phyloP scores from a whole-genome alignment of 2,797 vertebrate species.

The Bradypodion ventrale region DNA sequence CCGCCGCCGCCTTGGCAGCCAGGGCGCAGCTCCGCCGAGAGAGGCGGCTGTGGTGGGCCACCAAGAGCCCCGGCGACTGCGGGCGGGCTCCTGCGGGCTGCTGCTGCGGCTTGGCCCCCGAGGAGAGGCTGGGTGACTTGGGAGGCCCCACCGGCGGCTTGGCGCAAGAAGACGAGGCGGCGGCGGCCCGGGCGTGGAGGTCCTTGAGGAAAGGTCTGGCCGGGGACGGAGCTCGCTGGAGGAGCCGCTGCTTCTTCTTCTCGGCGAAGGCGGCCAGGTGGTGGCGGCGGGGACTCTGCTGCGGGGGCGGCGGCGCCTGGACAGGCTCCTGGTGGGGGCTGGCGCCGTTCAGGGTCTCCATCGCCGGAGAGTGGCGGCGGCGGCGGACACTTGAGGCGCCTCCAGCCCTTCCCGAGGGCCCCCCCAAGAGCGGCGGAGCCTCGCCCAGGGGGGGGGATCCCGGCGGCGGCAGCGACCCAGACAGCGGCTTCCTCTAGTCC shows the following conservation, averaged over 20 bases:
- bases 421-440: slow-evolving; percentile 19
- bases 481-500: slow-evolving; percentile 66
- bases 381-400: slow-evolving; percentile 17
- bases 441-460: slow-evolving; percentile 66
- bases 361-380: slow-evolving; percentile 71
- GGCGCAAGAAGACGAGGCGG: slow-evolving; percentile 50
- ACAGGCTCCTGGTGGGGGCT: slow-evolving; percentile 73
- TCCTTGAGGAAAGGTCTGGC: slow-evolving; percentile 93
- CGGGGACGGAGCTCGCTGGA: slow-evolving; percentile 89
- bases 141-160: slow-evolving; percentile 75
- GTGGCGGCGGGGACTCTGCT: slow-evolving; percentile 62
- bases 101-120: slow-evolving; percentile 71
- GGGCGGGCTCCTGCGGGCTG: slow-evolving; percentile 67
- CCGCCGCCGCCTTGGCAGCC: slow-evolving; percentile 78
- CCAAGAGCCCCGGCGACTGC: slow-evolving; percentile 70
- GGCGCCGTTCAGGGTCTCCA: slow-evolving; percentile 87
- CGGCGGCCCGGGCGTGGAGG: slow-evolving; percentile 80
- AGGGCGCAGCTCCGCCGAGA: slow-evolving; percentile 80
- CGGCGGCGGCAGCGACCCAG: slow-evolving; percentile 49
- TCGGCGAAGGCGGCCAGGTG: slow-evolving; percentile 65
- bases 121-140: slow-evolving; percentile 84
- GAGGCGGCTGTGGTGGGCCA: slow-evolving; percentile 78
- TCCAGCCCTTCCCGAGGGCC: neutral
- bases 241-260: slow-evolving; percentile 87
- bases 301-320: slow-evolving; percentile 70